Base-by-base conservation (phyloP, 1,140 invertebrate genomes). In the Sycophaga agraensis region DNA sequence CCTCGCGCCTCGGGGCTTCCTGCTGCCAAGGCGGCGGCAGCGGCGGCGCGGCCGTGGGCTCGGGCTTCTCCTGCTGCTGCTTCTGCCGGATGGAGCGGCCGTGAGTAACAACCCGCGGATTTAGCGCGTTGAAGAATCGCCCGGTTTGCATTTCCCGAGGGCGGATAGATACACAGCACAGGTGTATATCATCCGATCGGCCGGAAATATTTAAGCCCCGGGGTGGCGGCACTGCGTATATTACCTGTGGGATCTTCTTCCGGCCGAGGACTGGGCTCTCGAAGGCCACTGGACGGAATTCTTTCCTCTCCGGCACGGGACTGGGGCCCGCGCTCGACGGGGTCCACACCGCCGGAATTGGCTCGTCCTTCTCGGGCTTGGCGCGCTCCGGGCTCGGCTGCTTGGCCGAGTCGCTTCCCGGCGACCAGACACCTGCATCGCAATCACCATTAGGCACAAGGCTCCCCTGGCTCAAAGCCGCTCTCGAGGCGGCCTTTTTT, bases 211-310 rank as follows among this genome's bases (percentile, higher is more conserved):
- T 12, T 5, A 34, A 34, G 31, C 31, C 31, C 12, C 12, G 5
- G 31, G 5, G 6, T 34, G 6, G 31, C 31, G 31, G 31, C 9
- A 4, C 2, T 0, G 26, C n/a, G n/a, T 31, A 1, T 11, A 40
- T 2, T 49, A 63, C 60, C 60, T 56, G 60, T 26, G 17, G 24
- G 40, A 31, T 69, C 24, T 73, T 78, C 61, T 81, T 83, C 31
- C 87, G 78, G 22, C 83, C 79, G 70, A 89, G 76, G 68, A 87
- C 80, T 62, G 88, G 86, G 67, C 87, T 86, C 66, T 92, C 89
- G 72, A 93, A 93, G 64, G 84, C 85, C 28, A 93, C 87, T 1
- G 91, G 88, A 60, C 87, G 82, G 77, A 91, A 92, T 86, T 89
- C 82, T 82, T 87, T 84, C 68, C 84, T 74, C 68, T 89, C 85